Base-by-base conservation (phyloP, 1,140 invertebrate genomes). In the Parasteatoda tepidariorum region DNA sequence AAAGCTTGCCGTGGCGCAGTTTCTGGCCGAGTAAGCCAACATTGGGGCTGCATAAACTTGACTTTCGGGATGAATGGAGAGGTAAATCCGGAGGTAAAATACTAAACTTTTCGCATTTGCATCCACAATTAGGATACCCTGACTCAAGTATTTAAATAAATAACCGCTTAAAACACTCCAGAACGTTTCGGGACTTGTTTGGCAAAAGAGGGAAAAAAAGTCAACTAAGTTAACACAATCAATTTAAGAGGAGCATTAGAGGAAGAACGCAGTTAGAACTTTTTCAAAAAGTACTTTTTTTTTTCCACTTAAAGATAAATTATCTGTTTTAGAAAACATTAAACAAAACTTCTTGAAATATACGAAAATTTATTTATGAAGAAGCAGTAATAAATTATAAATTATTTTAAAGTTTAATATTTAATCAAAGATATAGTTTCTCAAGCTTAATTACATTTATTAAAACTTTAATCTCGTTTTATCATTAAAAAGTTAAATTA, bases 51-150 rank as follows among this genome's bases (percentile, higher is more conserved):
- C 38, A 13, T 48, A 48, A 48, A 48, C 38, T 48, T 48, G 18
- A 13, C 38, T 48, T 48, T 48, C 9, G 18, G 1, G 18, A 48
- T 48, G 38, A 48, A 48, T 48, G 9, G 38, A 9, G 38, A n/a
- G 38, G 9, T 48, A 48, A 48, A 48, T 48, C 4, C 38, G 18
- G 38, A 48, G 38, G 38, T 48, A 71, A 71, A 71, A 55, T 22
- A 71, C 41, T 5, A 57, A 71, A 71, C 68, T 71, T 71, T 71
- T 55, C 68, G 24, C 68, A 71, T 71, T 71, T 71, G 68, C 38
- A 71, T 71, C 48, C 41, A 24, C 15, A 71, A 28, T 55, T 57
- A 71, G 48, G 26, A 61, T 18, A 11, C 13, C 31, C 55, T 28
- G 28, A 15, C 2, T 9, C 18, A 71, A 71, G 15, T 71, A 71